phyloP scores from a whole-genome alignment of 2,797 vertebrate genomes.

The Clarias platycephalus region DNA sequence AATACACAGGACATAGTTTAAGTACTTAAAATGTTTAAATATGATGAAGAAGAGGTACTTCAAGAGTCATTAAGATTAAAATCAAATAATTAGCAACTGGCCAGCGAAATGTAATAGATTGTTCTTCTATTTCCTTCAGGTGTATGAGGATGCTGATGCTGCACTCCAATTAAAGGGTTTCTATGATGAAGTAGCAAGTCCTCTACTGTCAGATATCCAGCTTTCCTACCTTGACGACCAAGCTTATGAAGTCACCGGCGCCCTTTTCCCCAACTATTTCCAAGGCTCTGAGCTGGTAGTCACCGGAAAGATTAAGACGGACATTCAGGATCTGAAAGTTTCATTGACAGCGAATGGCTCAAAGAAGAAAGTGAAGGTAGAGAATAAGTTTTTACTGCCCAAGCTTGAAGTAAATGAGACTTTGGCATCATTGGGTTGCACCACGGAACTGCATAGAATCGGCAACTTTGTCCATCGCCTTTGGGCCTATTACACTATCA shows the following conservation, averaged over 20 bases:
- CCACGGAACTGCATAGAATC: constrained; percentile 58
- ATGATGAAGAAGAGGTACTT: background rate
- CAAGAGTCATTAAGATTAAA: background rate
- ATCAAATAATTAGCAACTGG: background rate
- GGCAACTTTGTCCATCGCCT: constrained; percentile 77
- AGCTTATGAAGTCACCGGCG: constrained; percentile 73
- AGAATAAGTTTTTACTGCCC: constrained; percentile 67
- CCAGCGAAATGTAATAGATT: background rate
- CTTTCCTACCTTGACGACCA: constrained; percentile 78
- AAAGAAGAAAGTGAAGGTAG: constrained; percentile 69
- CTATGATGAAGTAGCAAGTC: constrained; percentile 83
- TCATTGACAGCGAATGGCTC: constrained; percentile 71
- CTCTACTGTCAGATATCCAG: constrained; percentile 80
- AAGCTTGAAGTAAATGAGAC: constrained; percentile 59
- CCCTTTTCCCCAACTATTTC: constrained; percentile 83
- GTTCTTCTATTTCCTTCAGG: constrained; percentile 39
- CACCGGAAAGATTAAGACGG: constrained; percentile 74
- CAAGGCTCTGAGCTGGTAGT: constrained; percentile 84
- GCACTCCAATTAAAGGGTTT: constrained; percentile 81
- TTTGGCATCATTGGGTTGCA: constrained; percentile 57
- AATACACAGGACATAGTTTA: background rate
- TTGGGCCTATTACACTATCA: constrained; percentile 86
- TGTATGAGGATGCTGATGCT: constrained; percentile 82
- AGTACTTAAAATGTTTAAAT: background rate
- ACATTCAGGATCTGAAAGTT: constrained; percentile 71